phyloP scores from a whole-genome alignment of 2,888 invertebrate species.

The Megaustenia siamemsis region DNA sequence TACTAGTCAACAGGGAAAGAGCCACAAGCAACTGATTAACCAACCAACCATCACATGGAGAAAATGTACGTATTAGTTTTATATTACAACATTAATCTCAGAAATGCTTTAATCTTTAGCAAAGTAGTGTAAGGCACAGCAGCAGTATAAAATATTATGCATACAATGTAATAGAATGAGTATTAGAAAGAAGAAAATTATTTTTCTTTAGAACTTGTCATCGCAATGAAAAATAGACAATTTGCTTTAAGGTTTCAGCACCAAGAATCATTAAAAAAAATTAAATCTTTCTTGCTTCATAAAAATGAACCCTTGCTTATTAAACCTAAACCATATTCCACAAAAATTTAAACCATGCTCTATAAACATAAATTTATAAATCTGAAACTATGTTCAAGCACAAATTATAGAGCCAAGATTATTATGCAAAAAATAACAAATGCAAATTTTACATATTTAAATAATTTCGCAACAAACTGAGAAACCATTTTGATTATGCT shows the following conservation, averaged over 20 bases:
- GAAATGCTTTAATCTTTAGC: background rate
- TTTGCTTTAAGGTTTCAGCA: background rate
- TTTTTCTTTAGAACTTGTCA: background rate
- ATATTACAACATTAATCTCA: background rate
- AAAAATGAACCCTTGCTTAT: background rate
- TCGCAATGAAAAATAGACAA: background rate
- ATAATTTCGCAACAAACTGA: background rate
- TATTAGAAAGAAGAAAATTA: background rate
- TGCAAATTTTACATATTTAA: background rate
- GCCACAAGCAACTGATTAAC: too few species aligned
- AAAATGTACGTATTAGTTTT: too few species aligned
- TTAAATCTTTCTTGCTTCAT: too few species aligned
- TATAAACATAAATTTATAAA: background rate
- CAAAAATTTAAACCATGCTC: background rate
- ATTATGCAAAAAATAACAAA: slow-evolving; percentile 6
- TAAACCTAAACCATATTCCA: background rate
- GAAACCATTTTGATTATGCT: slow-evolving; percentile 5
- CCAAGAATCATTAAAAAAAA: background rate
- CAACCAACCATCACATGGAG: too few species aligned
- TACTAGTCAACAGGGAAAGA: too few species aligned
- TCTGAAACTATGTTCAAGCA: background rate
- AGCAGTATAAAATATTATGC: slow-evolving; percentile 32
- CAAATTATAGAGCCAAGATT: background rate
- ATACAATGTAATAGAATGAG: background rate
- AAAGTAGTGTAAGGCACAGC: slow-evolving; percentile 9